Evolutionary conservation across 2,888 invertebrate species (phyloP), one percentile per base, ranked within the genome.

Genomic region (Hetaerina titia): DNA sequence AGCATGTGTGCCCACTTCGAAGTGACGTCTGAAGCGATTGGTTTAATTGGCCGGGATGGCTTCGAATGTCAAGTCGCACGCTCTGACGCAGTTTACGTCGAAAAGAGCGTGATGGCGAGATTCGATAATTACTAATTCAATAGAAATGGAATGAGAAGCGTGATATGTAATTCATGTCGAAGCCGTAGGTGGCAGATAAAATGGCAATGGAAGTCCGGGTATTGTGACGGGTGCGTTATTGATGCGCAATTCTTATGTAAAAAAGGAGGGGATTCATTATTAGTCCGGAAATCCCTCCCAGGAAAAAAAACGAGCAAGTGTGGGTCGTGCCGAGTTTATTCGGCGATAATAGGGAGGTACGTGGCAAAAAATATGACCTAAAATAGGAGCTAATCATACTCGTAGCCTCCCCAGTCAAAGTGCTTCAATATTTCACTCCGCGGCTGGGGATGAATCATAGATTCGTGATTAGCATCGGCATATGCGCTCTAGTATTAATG

Each of bases 361-460:
- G 31, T 11, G 13, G 9, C n/a, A 81, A 31, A 31, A 31, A 25
- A 13, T 31, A 22, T 81, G 81, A 31, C 81, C 81, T 81, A 81
- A 31, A 81, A 81, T 31, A 6, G 81, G n/a, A 81, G 81, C 81
- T 81, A 81, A 81, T 81, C 31, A 81, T 81, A 69, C 25, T 31
- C 17, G 31, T 15, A 11, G 22, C 81, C 31, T 31, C 81, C 2
- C 81, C 31, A 31, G 81, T 81, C 81, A 31, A 13, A 81, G 81
- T 81, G 81, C 81, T 81, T 81, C 81, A 81, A 81, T 81, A 81
- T 81, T 81, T 81, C 81, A 81, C 31, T 81, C 31, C 7, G 81
- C 81, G 31, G 81, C 81, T 11, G 81, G 81, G 7, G 22, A 69
- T 81, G 81, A 81, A 81, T 81, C 81, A 81, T 81, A 81, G 81